These are phyloP conservation scores for Bovichtus variegatus DNA, from an alignment of 2,797 vertebrate species.

Conservation along the genomic window DNA sequence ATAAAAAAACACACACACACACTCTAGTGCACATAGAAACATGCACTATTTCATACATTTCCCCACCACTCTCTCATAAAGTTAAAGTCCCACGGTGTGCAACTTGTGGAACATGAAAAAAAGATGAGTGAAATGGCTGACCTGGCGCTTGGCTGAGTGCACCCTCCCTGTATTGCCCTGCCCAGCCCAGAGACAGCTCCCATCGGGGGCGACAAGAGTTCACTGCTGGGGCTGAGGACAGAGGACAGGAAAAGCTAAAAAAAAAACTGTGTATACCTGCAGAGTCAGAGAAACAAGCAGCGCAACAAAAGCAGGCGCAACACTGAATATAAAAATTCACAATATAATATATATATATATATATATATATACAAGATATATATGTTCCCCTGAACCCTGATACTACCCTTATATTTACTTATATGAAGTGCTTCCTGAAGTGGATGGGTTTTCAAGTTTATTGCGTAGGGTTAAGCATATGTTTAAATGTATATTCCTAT, in stretches of 20 bases:
- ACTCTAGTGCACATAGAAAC: not conserved
- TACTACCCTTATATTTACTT: not conserved
- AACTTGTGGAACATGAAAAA: constrained; percentile 64
- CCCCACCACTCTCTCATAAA: not conserved
- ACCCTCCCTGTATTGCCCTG: not conserved
- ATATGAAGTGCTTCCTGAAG: not conserved
- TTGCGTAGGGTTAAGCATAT: not conserved
- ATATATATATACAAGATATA: no score
- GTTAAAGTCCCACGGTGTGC: constrained; percentile 39
- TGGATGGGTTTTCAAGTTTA: not conserved
- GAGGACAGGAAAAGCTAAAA: constrained; percentile 42
- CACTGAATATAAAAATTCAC: not conserved
- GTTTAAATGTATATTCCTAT: not conserved
- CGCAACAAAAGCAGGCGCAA: not conserved
- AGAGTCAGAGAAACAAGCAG: not conserved
- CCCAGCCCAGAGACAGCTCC: constrained; percentile 47
- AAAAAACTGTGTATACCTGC: constrained; percentile 14
- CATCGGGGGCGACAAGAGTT: constrained; percentile 48
- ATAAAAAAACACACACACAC: not conserved
- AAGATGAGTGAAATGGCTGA: constrained; percentile 67
- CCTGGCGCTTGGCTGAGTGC: constrained; percentile 42
- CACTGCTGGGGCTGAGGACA: constrained; percentile 16
- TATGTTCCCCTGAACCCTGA: not conserved
- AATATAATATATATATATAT: no score
- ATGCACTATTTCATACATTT: not conserved